Base-by-base conservation (phyloP, 2,113 vertebrate genomes). In the Desmodus rotundus region DNA sequence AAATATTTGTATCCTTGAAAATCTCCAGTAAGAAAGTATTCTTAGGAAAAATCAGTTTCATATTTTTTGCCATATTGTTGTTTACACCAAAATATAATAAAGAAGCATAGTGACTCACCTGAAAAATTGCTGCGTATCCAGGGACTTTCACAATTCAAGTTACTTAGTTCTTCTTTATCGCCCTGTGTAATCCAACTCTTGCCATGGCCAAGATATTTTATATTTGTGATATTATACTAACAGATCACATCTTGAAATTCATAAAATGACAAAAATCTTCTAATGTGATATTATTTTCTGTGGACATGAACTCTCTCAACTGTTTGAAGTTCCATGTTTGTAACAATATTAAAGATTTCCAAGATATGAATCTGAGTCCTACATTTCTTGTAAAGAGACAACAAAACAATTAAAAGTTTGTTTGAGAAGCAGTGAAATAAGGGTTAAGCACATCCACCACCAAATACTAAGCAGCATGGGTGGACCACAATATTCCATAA, bases 81-180 rank as follows among this genome's bases (percentile, higher is more conserved):
- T 81, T 97, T 97, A 89, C 67, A 94, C 93, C 56, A 95, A 97
- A 89, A 97, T 96, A 61, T 93, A 94, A 96, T 87, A 96, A 94
- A 90, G 93, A 83, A 92, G 4, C 38, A 20, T 3, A 90, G 10
- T 19, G 10, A 97, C 96, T 90, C 96, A 97, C 96, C 95, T 84
- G 89, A 87, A 97, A 97, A 97, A 97, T 41, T 93, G 90, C 41
- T 13, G 74, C 50, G 47, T 84, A 87, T 70, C 70, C 61, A 91
- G 85, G 2, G 91, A 85, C 50, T 92, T 92, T 58, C 74, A 14
- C 47, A 87, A 88, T 89, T 96, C 67, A 85, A 95, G 89, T 81
- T 86, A 97, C 24, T 78, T 38, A 52, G 36, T 80, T 93, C 65
- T 87, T 82, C 41, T 87, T 90, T 56, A 50, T 82, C 33, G 56